Evolutionary conservation across 2,797 vertebrate species (phyloP).

Genomic region (Argya squamiceps): DNA sequence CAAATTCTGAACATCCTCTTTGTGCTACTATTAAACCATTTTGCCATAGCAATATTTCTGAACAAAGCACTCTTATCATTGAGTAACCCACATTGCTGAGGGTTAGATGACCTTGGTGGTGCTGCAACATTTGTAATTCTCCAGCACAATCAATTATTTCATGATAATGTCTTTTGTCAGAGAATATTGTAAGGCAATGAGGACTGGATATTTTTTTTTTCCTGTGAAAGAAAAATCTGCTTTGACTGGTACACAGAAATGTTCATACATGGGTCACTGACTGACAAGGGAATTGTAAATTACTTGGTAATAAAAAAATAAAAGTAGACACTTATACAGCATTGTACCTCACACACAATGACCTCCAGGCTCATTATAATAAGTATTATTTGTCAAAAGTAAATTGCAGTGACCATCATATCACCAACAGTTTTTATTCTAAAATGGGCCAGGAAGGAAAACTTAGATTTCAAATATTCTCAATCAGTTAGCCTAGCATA

Average conservation of each 20-base stretch:
- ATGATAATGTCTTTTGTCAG: slow-evolving; percentile 33
- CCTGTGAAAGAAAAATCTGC: slow-evolving; percentile 28
- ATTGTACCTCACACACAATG: slow-evolving; percentile 6
- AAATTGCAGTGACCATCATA: neutral
- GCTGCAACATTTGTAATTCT: slow-evolving; percentile 38
- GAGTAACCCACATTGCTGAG: neutral
- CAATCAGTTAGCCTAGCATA: neutral
- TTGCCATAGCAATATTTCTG: neutral
- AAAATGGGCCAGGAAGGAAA: neutral
- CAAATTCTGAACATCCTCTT: neutral
- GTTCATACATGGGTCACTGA: slow-evolving; percentile 25
- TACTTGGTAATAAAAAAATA: slow-evolving; percentile 52
- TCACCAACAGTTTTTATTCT: neutral
- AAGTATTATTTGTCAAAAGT: slow-evolving; percentile 55
- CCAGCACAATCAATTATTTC: slow-evolving; percentile 33
- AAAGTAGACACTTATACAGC: slow-evolving; percentile 29
- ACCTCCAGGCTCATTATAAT: slow-evolving; percentile 33
- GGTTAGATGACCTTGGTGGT: slow-evolving; percentile 30
- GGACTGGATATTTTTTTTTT: neutral
- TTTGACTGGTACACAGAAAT: slow-evolving; percentile 37
- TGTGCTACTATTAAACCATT: neutral
- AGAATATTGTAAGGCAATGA: slow-evolving; percentile 34
- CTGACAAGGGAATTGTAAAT: slow-evolving; percentile 59
- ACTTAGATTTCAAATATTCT: neutral
- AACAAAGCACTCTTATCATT: slow-evolving; percentile 27